Evolutionary conservation across 2,888 invertebrate genomes (phyloP), one percentile per base, ranked within the genome.

Genomic region (Chymomyza amoena): DNA sequence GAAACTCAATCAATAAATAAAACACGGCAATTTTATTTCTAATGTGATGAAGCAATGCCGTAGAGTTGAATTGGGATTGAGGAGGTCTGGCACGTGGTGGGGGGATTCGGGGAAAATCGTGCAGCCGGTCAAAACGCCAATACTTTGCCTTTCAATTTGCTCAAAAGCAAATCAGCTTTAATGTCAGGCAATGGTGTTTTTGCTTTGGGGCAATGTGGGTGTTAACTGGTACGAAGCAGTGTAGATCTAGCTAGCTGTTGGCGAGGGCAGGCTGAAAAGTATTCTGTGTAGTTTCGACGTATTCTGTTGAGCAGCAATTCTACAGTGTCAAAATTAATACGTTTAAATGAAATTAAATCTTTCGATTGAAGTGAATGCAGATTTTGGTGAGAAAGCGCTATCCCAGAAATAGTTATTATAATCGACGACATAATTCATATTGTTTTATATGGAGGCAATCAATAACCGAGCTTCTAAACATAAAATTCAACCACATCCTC

Each of bases 1-100:
- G 66, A 69, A 77, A 69, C 76, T 63, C 64, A 76, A 73, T 79
- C 73, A 76, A 76, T 79, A 72, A 68, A 68, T 74, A 64, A 62
- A 52, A 66, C 64, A 56, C 76, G 64, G 64, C 64, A 76, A 68
- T 65, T 70, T 18, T 54, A 73, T 61, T 70, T 64, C 61, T 64
- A 56, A 70, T 61, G 64, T 70, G 36, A 57, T 39, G 16, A 61
- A 50, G 51, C 57, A 15, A n/a, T 63, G 32, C 15, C 52, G 7
- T 16, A 20, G 39, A 45, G 39, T 45, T 45, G 16, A 18, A 56
- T 68, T 61, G 45, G n/a, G 60, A 20, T 15, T 15, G 45, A 45
- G 18, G 20, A 28, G 67, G 39, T 50, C 45, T 54, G 36, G 20
- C n/a, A 32, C 32, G 39, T 10, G 39, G 13, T 6, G 39, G 39